A percentile compares a stretch with the other conserved stretches of the same genome.
These are phyloP conservation scores for Pangasius djambal DNA, from an alignment of 2,797 vertebrate species.

Conservation along the genomic window DNA sequence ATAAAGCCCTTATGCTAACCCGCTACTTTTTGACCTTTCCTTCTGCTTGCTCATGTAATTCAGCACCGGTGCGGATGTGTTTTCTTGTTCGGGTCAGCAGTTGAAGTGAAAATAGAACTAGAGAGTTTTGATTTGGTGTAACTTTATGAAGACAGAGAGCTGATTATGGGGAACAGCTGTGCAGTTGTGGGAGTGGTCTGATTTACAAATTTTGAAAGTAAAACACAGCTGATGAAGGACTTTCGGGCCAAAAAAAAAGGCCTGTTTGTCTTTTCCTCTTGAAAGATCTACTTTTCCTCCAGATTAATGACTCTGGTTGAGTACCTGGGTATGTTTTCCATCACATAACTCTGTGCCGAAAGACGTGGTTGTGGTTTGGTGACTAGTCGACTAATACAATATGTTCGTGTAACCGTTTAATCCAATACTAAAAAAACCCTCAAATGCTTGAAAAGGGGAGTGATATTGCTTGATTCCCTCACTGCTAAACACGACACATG, in stretches of 20 bases:
- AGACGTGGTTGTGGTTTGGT: not conserved
- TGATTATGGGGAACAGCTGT: not conserved
- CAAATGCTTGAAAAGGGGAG: not conserved
- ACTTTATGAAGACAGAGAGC: not conserved
- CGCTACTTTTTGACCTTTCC: not conserved
- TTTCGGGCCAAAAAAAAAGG: not conserved
- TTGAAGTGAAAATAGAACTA: not conserved
- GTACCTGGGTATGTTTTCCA: not conserved
- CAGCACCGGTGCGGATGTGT: not conserved
- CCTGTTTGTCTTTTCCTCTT: not conserved
- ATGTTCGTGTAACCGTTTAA: not conserved
- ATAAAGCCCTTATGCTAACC: conserved; percentile 20
- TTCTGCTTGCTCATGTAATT: conserved; percentile 19
- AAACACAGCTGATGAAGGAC: not conserved
- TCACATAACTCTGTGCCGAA: not conserved
- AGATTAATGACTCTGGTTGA: too few species aligned
- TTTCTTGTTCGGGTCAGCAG: conserved; percentile 7
- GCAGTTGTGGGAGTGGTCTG: not conserved
- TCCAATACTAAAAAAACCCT: not conserved
- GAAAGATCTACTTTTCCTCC: not conserved
- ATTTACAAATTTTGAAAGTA: not conserved
- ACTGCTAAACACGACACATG: not conserved
- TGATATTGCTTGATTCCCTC: not conserved
- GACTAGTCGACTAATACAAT: not conserved
- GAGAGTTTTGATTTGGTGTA: not conserved